phyloP scores from a whole-genome alignment of 2,113 vertebrate genomes.

The Phalacrocorax carbo region DNA sequence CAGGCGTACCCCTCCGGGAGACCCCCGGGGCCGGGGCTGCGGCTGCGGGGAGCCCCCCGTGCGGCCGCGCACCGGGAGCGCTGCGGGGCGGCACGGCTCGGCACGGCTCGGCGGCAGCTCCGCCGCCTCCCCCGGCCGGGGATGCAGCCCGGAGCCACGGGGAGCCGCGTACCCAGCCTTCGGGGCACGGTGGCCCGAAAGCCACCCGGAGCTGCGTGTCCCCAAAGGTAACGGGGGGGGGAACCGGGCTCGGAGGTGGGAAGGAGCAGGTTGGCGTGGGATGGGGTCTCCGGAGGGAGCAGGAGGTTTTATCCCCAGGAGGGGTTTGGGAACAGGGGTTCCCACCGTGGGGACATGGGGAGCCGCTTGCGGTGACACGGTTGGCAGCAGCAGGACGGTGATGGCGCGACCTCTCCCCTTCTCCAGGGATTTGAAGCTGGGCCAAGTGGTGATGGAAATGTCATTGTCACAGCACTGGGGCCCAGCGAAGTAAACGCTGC shows the following conservation, averaged over 20 bases:
- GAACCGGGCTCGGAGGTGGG: not conserved
- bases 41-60: not conserved
- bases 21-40: not conserved
- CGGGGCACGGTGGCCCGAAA: not conserved
- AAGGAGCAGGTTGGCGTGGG: not conserved
- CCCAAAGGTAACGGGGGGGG: not conserved
- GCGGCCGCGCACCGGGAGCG: not conserved
- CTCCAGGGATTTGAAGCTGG: constrained; percentile 28
- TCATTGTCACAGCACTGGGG: not conserved
- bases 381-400: not conserved
- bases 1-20: no score
- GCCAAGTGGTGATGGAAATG: constrained; percentile 7
- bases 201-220: not conserved
- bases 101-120: not conserved
- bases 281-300: not conserved
- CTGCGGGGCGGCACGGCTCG: no score
- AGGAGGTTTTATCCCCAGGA: not conserved
- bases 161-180: not conserved
- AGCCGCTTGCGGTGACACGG: not conserved
- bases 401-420: not conserved
- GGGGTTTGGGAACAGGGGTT: not conserved
- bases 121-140: not conserved
- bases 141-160: not conserved
- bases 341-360: not conserved
- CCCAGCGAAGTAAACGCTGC: not conserved